Evolutionary conservation across 2,113 vertebrate genomes (phyloP), one percentile per base, ranked within the genome.

Genomic region (Mesoclemmys tuberculata): DNA sequence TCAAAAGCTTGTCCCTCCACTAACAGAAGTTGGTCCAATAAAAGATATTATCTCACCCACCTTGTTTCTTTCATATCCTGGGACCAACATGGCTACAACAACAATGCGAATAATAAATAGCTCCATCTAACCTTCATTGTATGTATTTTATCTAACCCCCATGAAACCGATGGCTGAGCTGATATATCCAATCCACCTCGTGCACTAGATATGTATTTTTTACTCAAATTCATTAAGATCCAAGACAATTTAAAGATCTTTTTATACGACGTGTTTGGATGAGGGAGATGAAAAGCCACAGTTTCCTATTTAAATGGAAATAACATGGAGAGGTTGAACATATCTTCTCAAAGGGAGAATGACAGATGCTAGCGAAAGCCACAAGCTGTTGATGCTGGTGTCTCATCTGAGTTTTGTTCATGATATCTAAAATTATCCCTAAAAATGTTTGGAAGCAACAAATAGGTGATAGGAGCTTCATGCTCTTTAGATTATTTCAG

Each of bases 401-500:
- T 90, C 93, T 96, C 77, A 82, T 89, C 90, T 95, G 58, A 94
- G 44, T 95, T 90, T 96, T 97, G 94, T 96, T 97, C 6, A 44
- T 94, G 79, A 90, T 8, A 79, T 89, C 92, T 97, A 94, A 84
- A 96, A 96, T 97, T 97, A 94, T 64, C 49, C 44, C 31, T 19
- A 95, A 79, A 87, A 95, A 96, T 54, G 68, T 74, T 52, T 81
- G 49, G 56, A 95, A 97, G 85, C 75, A 94, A 95, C 89, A 97
- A 87, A 92, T 38, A 93, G 44, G 87, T 94, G 92, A 93, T 56
- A 94, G 38, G 41, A 80, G 74, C 68, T 2, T 2, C 10, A 5
- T 51, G 35, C 29, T 92, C 4, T 68, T 31, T 77, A 68, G 48
- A 77, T 61, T 90, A 94, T 97, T 87, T 97, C 38, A 97, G 94